phyloP scores from a whole-genome alignment of 2,888 invertebrate species.

The Psylliodes chrysocephalus region DNA sequence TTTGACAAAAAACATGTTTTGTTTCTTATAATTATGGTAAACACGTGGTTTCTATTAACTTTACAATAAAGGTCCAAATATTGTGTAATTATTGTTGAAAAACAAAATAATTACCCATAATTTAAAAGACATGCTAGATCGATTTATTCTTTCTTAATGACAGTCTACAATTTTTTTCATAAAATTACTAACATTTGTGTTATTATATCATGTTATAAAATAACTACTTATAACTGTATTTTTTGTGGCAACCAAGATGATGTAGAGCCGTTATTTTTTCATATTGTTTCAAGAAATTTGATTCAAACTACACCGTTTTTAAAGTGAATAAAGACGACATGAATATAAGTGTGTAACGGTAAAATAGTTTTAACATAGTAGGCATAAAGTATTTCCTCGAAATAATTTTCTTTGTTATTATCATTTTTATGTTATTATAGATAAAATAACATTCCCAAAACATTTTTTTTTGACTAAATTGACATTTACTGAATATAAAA shows the following conservation, averaged over 20 bases:
- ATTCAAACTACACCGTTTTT: conserved; percentile 1
- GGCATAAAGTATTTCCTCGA: too few relatives aligned
- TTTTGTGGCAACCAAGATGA: not conserved
- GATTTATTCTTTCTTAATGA: conserved; percentile 5
- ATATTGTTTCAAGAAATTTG: not conserved
- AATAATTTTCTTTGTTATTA: too few relatives aligned
- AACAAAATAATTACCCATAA: conserved; percentile 11
- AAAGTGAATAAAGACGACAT: not conserved
- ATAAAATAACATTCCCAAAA: too few relatives aligned
- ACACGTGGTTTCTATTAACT: not conserved
- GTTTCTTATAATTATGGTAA: not conserved
- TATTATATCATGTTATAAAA: conserved; percentile 11
- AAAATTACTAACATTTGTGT: conserved; percentile 14
- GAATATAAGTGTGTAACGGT: conserved; percentile 1
- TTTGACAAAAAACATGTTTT: not conserved
- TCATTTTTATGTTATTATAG: too few relatives aligned
- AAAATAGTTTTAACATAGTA: not conserved
- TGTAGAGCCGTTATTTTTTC: conserved; percentile 8
- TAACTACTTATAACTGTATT: conserved; percentile 3
- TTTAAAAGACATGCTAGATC: conserved; percentile 12
- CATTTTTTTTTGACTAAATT: too few relatives aligned
- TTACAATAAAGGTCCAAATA: not conserved
- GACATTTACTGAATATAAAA: too few relatives aligned
- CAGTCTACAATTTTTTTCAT: conserved; percentile 2
- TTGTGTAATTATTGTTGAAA: conserved; percentile 8